Percentiles rank a stretch among this genome's conserved stretches.
Conservation (phyloP, 2,797 vertebrate genomes). For the Oryzias sinensis region DNA sequence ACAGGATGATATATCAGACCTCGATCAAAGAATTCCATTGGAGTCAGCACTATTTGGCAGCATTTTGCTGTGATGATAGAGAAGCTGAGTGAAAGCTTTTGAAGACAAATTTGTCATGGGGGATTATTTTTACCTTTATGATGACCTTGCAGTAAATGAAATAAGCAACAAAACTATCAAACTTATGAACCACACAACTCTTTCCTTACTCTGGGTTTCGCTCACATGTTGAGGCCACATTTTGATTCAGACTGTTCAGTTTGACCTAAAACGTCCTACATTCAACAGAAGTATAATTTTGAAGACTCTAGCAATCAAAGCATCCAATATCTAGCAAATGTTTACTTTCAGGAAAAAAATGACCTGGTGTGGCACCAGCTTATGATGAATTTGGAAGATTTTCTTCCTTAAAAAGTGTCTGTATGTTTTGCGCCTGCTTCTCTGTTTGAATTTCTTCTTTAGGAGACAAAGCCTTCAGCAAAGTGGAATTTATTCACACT, state of each 20-base stretch:
- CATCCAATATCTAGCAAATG: slow-evolving; percentile 21
- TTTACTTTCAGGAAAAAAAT: slow-evolving; percentile 32
- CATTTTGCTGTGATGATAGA: slow-evolving; percentile 72
- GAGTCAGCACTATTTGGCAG: slow-evolving; percentile 76
- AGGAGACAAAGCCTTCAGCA: slow-evolving; percentile 54
- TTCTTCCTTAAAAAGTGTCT: slow-evolving; percentile 11
- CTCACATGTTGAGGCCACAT: slow-evolving; percentile 50
- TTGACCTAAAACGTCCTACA: slow-evolving; percentile 51
- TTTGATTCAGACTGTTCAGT: no score
- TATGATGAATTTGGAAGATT: slow-evolving; percentile 8
- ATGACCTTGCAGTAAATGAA: slow-evolving; percentile 80
- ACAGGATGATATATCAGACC: slow-evolving; percentile 76
- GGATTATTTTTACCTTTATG: slow-evolving; percentile 80
- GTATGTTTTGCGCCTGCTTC: background rate
- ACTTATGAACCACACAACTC: slow-evolving; percentile 65
- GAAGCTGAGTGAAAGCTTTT: slow-evolving; percentile 75
- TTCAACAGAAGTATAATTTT: slow-evolving; percentile 26
- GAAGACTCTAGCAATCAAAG: slow-evolving; percentile 22
- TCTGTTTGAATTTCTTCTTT: slow-evolving; percentile 41
- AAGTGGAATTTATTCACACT: slow-evolving; percentile 56
- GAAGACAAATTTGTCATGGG: slow-evolving; percentile 79
- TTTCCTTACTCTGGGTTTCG: slow-evolving; percentile 39
- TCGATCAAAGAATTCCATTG: slow-evolving; percentile 70
- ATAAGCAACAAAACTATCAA: slow-evolving; percentile 70
- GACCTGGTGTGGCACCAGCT: slow-evolving; percentile 25